Base-by-base conservation (phyloP, 2,888 invertebrate genomes). In the Trichogramma dendrolimi region DNA sequence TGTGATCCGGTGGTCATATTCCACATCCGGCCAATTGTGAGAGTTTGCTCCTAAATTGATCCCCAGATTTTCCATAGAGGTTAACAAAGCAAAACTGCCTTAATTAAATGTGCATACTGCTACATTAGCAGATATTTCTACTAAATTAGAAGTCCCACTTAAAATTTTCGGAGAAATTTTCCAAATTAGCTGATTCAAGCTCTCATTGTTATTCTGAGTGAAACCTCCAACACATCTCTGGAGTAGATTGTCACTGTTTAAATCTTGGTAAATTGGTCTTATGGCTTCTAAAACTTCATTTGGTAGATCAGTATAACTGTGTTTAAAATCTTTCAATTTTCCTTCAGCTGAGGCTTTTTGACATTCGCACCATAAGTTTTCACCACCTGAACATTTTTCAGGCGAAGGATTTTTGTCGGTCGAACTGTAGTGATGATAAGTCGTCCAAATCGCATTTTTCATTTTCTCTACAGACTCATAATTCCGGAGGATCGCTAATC, bases 231-330 rank as follows among this genome's bases (percentile, higher is more conserved):
- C 27, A 67, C 73, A 75, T 58, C 73, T 41, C 56, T 71, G 67
- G 54, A 75, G 63, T 48, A 73, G 67, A 42, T 63, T 60, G 40
- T 72, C 68, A n/a, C 69, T 70, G 52, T 69, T 72, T 40, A 75
- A 68, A 65, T 74, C 70, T 68, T 68, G 67, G 63, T 72, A 73
- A 55, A 72, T 70, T 6, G 71, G 71, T 39, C 66, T 65, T 5
- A 71, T 68, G n/a, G 70, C 70, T 38, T 43, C 55, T 10, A 61
- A 49, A 67, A 72, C 70, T 62, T 63, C 62, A 43, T 14, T 8
- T 10, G 51, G 60, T 42, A 62, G 55, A 6, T 60, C 39, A 11
- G 6, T 8, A 52, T 60, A 60, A 41, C 66, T 63, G 42, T 67
- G 63, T 27, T 65, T 59, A 40, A 55, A 55, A 4, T 14, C 6